Evolutionary conservation across 2,888 invertebrate species (phyloP).

Genomic region (Andrena minutula): DNA sequence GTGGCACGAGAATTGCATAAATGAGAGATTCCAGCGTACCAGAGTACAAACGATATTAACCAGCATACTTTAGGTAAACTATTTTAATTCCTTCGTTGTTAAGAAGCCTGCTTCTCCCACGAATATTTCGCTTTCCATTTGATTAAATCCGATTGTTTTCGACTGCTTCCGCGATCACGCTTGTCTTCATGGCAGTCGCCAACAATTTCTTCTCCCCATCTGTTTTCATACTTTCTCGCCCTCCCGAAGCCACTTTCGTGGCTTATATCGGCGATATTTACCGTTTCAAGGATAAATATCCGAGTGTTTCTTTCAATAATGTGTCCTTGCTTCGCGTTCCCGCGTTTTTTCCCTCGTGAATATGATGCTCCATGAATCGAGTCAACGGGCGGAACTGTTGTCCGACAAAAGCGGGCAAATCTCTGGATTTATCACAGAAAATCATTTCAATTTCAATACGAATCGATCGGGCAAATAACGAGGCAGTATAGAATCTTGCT

Average conservation of each 20-base stretch:
- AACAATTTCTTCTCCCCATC: not conserved
- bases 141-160: slow-evolving; percentile 31
- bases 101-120: not conserved
- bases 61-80: slow-evolving; percentile 46
- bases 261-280: not conserved
- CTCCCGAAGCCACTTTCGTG: too few relatives aligned
- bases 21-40: slow-evolving; percentile 41
- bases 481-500: not conserved
- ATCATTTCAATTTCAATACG: not conserved
- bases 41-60: slow-evolving; percentile 26
- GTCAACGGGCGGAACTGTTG: not conserved
- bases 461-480: not conserved
- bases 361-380: slow-evolving; percentile 18
- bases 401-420: slow-evolving; percentile 3
- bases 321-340: slow-evolving; percentile 71
- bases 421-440: slow-evolving; percentile 52
- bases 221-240: not conserved
- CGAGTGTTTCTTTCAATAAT: not conserved
- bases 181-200: slow-evolving; percentile 14
- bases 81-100: not conserved
- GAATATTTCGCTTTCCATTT: not conserved
- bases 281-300: not conserved
- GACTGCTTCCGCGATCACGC: slow-evolving; percentile 19
- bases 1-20: slow-evolving; percentile 51
- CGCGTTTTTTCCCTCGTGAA: slow-evolving; percentile 69